A percentile compares a stretch with the other conserved stretches of the same genome.
Evolutionary conservation across 2,113 vertebrate species (phyloP).

Genomic region (Centropus bengalensis): DNA sequence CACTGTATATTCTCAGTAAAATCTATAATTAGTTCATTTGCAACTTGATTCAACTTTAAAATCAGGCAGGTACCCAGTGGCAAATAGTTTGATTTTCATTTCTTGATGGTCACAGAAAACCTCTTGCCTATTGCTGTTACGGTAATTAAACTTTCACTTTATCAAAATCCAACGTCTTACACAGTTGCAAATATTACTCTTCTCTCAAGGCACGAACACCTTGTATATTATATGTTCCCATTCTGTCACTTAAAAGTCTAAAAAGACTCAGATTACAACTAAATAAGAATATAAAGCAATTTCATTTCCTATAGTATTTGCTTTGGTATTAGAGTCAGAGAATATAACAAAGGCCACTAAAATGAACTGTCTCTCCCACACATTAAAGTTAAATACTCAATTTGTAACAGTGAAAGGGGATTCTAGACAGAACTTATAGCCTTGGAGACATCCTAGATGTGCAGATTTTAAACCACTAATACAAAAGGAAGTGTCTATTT

Average conservation of each 20-base stretch:
- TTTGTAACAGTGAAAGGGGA: background rate
- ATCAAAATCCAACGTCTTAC: background rate
- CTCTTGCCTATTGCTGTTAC: background rate
- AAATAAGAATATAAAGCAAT: background rate
- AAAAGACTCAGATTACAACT: background rate
- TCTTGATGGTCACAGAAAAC: background rate
- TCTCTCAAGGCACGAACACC: background rate
- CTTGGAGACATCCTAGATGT: background rate
- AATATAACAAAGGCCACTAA: background rate
- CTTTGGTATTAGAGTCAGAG: background rate
- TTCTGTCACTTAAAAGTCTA: slow-evolving; percentile 47
- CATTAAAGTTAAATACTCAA: background rate
- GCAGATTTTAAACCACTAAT: background rate
- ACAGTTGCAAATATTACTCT: background rate
- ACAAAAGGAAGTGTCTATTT: background rate
- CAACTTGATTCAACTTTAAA: background rate
- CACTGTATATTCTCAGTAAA: background rate
- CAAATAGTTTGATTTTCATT: background rate
- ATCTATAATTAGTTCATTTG: background rate
- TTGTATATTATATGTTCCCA: background rate
- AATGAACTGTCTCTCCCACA: background rate
- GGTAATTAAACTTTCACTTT: background rate
- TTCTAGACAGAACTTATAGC: background rate
- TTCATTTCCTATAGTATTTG: background rate
- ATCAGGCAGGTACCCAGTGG: background rate